phyloP scores from a whole-genome alignment of 2,888 invertebrate genomes.

The Yponomeuta sedellus region DNA sequence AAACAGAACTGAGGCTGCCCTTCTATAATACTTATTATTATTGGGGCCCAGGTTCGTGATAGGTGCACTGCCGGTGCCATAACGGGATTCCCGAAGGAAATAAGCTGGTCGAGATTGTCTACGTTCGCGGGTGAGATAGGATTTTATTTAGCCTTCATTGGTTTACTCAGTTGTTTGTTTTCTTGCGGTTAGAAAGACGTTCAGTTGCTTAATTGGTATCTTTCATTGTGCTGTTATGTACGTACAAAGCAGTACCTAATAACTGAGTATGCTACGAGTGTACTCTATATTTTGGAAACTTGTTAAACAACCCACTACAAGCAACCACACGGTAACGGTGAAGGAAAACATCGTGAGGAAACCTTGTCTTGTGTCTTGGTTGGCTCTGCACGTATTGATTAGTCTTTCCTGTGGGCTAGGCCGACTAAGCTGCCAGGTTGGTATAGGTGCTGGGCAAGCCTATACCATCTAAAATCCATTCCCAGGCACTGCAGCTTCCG shows the following conservation, averaged over 20 bases:
- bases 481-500: too few species aligned
- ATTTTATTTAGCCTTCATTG: constrained; percentile 10
- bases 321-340: too few species aligned
- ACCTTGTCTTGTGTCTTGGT: too few species aligned
- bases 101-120: constrained; percentile 42
- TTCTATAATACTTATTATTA: neutral
- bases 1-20: neutral
- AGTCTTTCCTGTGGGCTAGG: too few species aligned
- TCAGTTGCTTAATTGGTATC: neutral
- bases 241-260: neutral
- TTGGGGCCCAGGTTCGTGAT: constrained; percentile 33
- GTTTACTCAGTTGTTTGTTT: neutral
- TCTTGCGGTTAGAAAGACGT: neutral
- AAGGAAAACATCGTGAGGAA: too few species aligned
- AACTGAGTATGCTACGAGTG: too few species aligned
- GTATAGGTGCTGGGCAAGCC: too few species aligned
- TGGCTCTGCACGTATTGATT: too few species aligned
- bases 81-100: constrained; percentile 58
- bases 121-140: constrained; percentile 21
- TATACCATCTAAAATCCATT: too few species aligned
- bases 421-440: too few species aligned
- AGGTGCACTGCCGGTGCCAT: constrained; percentile 50
- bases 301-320: too few species aligned
- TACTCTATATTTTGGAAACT: too few species aligned
- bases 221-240: neutral